Conservation (phyloP, 2,797 vertebrate genomes). For the Crocodylus rhombifer region DNA sequence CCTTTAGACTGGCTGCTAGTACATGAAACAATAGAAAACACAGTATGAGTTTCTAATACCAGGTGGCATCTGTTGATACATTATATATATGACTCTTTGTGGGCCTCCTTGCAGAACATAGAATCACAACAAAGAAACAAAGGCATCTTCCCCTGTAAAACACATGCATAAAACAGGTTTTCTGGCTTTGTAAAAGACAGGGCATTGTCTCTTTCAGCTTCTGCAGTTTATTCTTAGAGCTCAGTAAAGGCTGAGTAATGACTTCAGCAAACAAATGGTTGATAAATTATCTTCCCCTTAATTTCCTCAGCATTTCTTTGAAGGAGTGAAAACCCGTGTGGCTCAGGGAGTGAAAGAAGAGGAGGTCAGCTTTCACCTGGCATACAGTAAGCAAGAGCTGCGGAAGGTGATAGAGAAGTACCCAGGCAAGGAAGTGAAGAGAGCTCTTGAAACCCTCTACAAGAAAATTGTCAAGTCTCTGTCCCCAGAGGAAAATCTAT, state of each 20-base stretch:
- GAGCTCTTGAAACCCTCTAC: slow-evolving; percentile 66
- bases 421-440: slow-evolving; percentile 68
- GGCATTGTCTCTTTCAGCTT: too few species aligned
- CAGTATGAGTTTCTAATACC: neutral
- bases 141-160: neutral
- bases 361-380: slow-evolving; percentile 74
- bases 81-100: accelerated
- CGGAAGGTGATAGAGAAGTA: slow-evolving; percentile 58
- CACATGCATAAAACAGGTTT: neutral
- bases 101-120: accelerated
- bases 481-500: slow-evolving; percentile 64
- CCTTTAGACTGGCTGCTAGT: neutral
- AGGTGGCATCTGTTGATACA: neutral
- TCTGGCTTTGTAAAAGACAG: neutral
- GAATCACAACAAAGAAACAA: neutral
- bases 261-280: accelerated
- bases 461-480: slow-evolving; percentile 62
- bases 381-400: slow-evolving; percentile 78
- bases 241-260: neutral
- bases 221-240: too few species aligned
- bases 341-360: slow-evolving; percentile 74
- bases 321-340: slow-evolving; percentile 60
- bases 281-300: neutral
- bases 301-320: slow-evolving; percentile 65
- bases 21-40: neutral